Percentiles rank a stretch among this genome's conserved stretches.
These are phyloP conservation scores for Myotis pilosus DNA, from an alignment of 2,797 vertebrate species.

Conservation along the genomic window DNA sequence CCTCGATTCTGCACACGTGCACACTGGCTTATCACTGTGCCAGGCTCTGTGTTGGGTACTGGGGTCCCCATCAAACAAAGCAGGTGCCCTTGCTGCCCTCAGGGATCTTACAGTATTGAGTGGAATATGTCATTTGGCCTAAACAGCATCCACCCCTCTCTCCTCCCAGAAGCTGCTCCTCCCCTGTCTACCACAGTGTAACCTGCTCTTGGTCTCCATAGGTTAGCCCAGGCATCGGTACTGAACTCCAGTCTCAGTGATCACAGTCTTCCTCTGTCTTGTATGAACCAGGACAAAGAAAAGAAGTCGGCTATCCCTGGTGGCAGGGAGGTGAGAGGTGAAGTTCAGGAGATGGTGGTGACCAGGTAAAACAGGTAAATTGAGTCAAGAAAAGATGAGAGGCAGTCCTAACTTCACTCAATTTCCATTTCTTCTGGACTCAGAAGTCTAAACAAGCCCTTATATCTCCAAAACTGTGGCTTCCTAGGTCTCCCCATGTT, in stretches of 20 bases:
- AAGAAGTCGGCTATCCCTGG: neutral
- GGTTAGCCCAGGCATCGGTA: neutral
- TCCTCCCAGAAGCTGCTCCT: neutral
- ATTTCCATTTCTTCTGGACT: neutral
- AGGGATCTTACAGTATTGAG: accelerated
- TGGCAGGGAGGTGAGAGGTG: neutral
- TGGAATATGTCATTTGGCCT: neutral
- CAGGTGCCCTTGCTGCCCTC: accelerated
- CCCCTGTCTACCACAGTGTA: accelerated
- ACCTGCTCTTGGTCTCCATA: neutral
- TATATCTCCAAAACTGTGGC: neutral
- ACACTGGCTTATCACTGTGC: accelerated
- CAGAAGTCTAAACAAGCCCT: neutral
- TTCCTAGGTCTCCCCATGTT: neutral
- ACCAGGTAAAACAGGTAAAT: neutral
- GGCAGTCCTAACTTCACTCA: neutral
- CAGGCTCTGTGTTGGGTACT: neutral
- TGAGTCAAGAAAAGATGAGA: neutral
- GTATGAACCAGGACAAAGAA: neutral
- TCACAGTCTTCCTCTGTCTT: neutral
- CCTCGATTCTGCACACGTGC: too few relatives aligned
- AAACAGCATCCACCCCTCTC: neutral
- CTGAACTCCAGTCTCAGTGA: neutral
- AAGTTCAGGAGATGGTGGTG: neutral
- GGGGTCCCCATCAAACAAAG: accelerated